These are phyloP conservation scores for Danio jaintianensis DNA, from an alignment of 2,797 vertebrate genomes.

Conservation along the genomic window DNA sequence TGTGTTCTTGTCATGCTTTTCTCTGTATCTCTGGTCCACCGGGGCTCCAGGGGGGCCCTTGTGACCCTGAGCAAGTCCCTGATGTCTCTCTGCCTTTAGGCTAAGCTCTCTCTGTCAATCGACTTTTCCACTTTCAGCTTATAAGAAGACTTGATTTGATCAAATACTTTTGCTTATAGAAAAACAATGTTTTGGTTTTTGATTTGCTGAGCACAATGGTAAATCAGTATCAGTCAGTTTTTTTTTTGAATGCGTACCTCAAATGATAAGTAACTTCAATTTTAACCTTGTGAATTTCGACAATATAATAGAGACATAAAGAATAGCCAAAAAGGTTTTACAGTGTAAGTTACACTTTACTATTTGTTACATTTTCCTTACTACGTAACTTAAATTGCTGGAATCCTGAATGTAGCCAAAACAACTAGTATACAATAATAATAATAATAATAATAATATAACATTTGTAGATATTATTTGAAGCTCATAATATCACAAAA, in stretches of 20 bases:
- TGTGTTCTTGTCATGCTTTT: conserved; percentile 10
- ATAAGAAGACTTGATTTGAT: conserved; percentile 29
- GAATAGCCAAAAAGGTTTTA: not conserved
- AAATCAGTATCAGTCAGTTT: not conserved
- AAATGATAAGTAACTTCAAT: not conserved
- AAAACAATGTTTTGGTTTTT: not conserved
- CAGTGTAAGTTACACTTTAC: not conserved
- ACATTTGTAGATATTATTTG: not conserved
- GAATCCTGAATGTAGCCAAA: not conserved
- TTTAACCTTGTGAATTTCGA: too few species aligned
- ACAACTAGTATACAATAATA: not conserved
- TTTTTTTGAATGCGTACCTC: too few species aligned
- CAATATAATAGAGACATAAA: too few species aligned
- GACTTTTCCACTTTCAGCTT: conserved; percentile 56
- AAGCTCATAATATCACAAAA: not conserved
- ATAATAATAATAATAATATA: too few species aligned
- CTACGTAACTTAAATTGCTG: not conserved
- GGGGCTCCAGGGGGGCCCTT: conserved; percentile 50
- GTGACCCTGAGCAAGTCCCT: conserved; percentile 50
- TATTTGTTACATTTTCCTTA: not conserved
- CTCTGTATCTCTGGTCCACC: conserved; percentile 49
- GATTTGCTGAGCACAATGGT: not conserved
- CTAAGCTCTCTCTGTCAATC: conserved; percentile 57
- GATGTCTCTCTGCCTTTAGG: conserved; percentile 47
- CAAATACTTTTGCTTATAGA: not conserved